A percentile compares a stretch with the other conserved stretches of the same genome.
Conservation (phyloP, 1,140 invertebrate species). For the Cephus cinctus region DNA sequence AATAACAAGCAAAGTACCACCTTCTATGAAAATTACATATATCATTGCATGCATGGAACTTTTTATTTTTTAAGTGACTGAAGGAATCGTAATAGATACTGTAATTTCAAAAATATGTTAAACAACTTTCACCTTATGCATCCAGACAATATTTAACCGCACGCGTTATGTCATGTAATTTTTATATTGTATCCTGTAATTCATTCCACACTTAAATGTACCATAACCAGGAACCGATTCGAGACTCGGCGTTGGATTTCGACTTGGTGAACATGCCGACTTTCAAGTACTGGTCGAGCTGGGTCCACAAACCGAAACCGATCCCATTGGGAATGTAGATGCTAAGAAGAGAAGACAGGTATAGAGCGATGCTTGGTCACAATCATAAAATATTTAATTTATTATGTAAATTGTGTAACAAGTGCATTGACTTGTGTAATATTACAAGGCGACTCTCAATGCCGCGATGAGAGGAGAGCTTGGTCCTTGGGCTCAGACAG, state of each 20-base stretch:
- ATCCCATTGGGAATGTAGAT: constrained; percentile 56
- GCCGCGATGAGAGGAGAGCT: constrained; percentile 46
- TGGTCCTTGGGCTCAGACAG: constrained; percentile 44
- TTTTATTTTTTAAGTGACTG: no score
- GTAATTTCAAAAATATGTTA: no score
- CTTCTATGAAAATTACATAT: background rate
- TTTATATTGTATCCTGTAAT: no score
- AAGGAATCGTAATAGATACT: no score
- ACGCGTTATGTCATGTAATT: constrained; percentile 5
- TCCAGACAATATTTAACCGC: no score
- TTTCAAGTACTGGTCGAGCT: constrained; percentile 75
- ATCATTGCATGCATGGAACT: background rate
- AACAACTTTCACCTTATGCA: no score
- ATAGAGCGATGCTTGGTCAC: constrained; percentile 10
- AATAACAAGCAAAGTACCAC: constrained; percentile 26
- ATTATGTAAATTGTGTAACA: background rate
- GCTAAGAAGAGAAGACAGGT: constrained; percentile 40
- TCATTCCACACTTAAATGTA: no score
- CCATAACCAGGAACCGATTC: constrained; percentile 75
- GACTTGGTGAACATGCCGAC: constrained; percentile 77
- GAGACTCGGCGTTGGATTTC: constrained; percentile 74
- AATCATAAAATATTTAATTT: background rate
- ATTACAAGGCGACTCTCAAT: constrained; percentile 31
- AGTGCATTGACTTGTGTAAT: constrained; percentile 3
- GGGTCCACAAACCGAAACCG: constrained; percentile 72